Evolutionary conservation across 1,140 invertebrate genomes (phyloP).

Genomic region (Drosophila quadrilineata): DNA sequence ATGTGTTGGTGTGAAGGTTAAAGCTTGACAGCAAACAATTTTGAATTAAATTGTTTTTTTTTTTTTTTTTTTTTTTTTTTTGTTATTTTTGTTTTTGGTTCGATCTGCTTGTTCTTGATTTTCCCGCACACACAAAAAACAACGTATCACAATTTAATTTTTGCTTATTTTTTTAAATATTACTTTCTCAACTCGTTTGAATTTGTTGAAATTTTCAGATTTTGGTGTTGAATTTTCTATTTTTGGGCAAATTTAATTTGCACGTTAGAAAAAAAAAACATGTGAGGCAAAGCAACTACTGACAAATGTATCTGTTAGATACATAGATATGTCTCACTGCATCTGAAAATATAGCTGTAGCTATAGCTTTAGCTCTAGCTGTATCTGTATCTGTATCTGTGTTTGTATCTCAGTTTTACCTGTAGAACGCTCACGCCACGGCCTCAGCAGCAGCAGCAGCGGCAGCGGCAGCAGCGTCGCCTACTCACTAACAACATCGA

Average conservation of each 20-base stretch:
- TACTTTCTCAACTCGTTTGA: not conserved
- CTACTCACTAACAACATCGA: slow-evolving; percentile 15
- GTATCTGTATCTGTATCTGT: not conserved
- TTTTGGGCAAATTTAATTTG: too few species aligned
- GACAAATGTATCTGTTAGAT: slow-evolving; percentile 30
- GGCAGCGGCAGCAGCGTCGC: slow-evolving; percentile 7
- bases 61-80: not conserved
- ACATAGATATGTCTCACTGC: slow-evolving; percentile 30
- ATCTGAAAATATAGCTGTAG: slow-evolving; percentile 12
- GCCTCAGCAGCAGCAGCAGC: not conserved
- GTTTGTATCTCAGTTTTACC: slow-evolving; percentile 1
- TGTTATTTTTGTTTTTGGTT: not conserved
- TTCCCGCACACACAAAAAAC: not conserved
- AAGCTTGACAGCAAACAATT: slow-evolving; percentile 17
- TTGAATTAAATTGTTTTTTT: not conserved
- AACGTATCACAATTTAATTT: not conserved
- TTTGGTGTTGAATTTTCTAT: too few species aligned
- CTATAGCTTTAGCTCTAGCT: not conserved
- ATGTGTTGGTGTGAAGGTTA: slow-evolving; percentile 34
- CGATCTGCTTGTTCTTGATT: not conserved
- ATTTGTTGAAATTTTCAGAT: too few species aligned
- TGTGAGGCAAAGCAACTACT: slow-evolving; percentile 12
- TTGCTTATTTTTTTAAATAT: not conserved
- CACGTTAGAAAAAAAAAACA: too few species aligned
- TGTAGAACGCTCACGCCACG: slow-evolving; percentile 25